These are phyloP conservation scores for Muntiacus muntjak DNA, from an alignment of 2,113 vertebrate species.

Conservation along the genomic window DNA sequence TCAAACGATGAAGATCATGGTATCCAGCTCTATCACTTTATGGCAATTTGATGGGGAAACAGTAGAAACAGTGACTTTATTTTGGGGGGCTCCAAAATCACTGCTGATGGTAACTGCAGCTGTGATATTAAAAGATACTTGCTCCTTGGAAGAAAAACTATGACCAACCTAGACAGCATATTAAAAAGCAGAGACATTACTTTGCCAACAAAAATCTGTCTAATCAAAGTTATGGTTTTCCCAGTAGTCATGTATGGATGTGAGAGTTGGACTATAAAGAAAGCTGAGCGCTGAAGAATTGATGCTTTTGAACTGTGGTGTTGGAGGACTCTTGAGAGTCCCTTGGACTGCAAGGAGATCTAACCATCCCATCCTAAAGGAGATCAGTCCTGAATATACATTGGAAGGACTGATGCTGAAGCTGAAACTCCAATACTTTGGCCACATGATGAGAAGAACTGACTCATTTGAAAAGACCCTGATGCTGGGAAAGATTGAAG, in stretches of 20 bases:
- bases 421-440: neutral
- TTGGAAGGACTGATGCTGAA: neutral
- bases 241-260: neutral
- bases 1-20: neutral
- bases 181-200: neutral
- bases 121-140: neutral
- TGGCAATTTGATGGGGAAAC: neutral
- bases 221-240: neutral
- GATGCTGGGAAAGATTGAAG: neutral
- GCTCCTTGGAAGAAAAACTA: neutral
- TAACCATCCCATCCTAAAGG: neutral
- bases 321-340: neutral
- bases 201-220: neutral
- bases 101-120: neutral
- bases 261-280: neutral
- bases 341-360: neutral
- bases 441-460: neutral
- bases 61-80: neutral
- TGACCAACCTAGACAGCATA: neutral
- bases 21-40: neutral
- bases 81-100: neutral
- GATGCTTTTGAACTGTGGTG: neutral
- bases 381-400: neutral
- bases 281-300: neutral
- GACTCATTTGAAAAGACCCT: neutral